Evolutionary conservation across 30 jellyfish, hydroid and myxozoan species (phyloP).

Genomic region (Turritopsis rubra): DNA sequence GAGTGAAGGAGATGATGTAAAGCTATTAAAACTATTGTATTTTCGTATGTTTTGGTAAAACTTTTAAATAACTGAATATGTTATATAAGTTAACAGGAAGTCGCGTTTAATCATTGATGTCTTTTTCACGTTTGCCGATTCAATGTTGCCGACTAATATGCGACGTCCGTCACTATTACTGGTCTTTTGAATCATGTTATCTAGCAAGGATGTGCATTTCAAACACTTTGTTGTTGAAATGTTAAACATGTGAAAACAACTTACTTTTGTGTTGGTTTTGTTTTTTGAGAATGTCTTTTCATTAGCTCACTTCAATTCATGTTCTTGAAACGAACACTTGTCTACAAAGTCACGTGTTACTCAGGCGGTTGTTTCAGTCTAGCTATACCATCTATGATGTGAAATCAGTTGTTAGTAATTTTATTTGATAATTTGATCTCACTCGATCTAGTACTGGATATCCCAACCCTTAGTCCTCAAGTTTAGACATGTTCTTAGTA

Average conservation of each 20-base stretch:
- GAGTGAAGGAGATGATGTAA: neutral
- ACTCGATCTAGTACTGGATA: too few relatives aligned
- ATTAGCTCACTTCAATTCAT: neutral
- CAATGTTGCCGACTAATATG: neutral
- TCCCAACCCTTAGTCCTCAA: too few relatives aligned
- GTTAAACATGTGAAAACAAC: neutral
- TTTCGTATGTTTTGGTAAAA: neutral
- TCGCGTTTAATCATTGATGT: neutral
- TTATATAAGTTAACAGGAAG: neutral
- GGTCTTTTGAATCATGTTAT: neutral
- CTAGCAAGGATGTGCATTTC: neutral
- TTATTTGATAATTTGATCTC: too few relatives aligned
- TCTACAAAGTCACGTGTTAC: neutral
- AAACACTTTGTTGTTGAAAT: too few relatives aligned
- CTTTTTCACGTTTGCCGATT: neutral
- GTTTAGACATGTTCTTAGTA: too few relatives aligned
- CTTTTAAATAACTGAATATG: neutral
- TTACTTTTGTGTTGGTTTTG: neutral
- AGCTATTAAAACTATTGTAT: neutral
- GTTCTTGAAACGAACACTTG: neutral
- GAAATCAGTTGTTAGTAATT: too few relatives aligned
- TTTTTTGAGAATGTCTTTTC: neutral
- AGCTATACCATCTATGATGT: too few relatives aligned
- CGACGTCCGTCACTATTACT: neutral
- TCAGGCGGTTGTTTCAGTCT: neutral